A percentile compares a stretch with the other conserved stretches of the same genome.
These are phyloP conservation scores for Microctonus aethiopoides DNA, from an alignment of 2,888 invertebrate genomes.

Conservation along the genomic window DNA sequence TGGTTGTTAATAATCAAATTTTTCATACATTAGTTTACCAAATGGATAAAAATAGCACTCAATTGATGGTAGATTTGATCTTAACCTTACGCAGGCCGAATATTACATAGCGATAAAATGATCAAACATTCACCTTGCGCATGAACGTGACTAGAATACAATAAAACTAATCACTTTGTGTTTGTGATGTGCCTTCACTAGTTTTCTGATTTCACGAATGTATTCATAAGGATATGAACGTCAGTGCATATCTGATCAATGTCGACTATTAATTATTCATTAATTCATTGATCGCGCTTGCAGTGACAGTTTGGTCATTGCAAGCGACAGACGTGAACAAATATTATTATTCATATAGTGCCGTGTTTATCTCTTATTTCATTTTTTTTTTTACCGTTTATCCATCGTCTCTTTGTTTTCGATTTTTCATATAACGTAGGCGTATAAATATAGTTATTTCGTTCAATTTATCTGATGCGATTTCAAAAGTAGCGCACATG, in stretches of 20 bases:
- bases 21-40: neutral
- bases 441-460: neutral
- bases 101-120: neutral
- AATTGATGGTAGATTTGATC: neutral
- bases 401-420: neutral
- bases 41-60: neutral
- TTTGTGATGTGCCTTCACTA: neutral
- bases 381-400: neutral
- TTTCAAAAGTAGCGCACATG: slow-evolving; percentile 30
- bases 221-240: slow-evolving; percentile 21
- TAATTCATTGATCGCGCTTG: slow-evolving; percentile 23
- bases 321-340: neutral
- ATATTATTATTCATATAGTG: slow-evolving; percentile 10
- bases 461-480: slow-evolving; percentile 1
- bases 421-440: neutral
- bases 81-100: slow-evolving; percentile 2
- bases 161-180: slow-evolving; percentile 24
- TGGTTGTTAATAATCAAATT: neutral
- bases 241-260: slow-evolving; percentile 11
- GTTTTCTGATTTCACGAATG: neutral
- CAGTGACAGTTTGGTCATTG: slow-evolving; percentile 9
- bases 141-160: slow-evolving; percentile 19
- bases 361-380: neutral
- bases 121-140: slow-evolving; percentile 31
- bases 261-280: slow-evolving; percentile 31